Evolutionary conservation across 2,888 invertebrate species (phyloP), one percentile per base, ranked within the genome.

Genomic region (Caenorhabditis uteleia): DNA sequence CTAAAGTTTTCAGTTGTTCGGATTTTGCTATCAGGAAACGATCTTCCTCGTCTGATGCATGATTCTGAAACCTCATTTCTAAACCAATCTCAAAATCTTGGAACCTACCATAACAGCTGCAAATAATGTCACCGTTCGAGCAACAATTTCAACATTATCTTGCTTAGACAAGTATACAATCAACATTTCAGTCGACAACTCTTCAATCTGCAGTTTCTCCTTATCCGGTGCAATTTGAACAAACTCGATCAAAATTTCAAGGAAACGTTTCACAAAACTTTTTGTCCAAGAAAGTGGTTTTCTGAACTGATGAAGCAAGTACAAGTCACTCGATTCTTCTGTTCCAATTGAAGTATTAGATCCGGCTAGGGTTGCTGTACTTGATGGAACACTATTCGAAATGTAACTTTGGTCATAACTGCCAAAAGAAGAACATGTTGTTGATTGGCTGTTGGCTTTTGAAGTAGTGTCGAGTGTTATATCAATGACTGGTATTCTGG

Each of bases 1-100:
- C 75, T 21, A 83, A 59, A 39, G 83, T 62, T 3, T 70, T 48
- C 50, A 81, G 29, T 39, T 59, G 59, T 55, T 31, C 47, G 27
- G 48, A 58, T 58, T 36, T 58, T 44, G 14, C 50, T 33, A 20
- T 27, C 50, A 64, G 39, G 49, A 53, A 29, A 46, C 46, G 36
- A 50, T 61, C 40, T 46, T 56, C 62, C 42, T 23, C 16, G 20
- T 18, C 20, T 26, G 53, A 20, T 10, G 56, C 23, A 21, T 58
- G 54, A 23, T 70, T 70, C 57, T 59, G 45, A 23, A 56, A 34
- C 7, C 34, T 12, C 20, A 7, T 27, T 25, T 53, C 39, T 18
- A 51, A 49, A 21, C n/a, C 29, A 7, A 6, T 21, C 5, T 1
- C 14, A 47, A 16, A 14, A 7, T 10, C 8, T 18, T 3, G 21